Evolutionary conservation across 2,888 invertebrate genomes (phyloP), one percentile per base, ranked within the genome.

Genomic region (Eupithecia subfuscata): DNA sequence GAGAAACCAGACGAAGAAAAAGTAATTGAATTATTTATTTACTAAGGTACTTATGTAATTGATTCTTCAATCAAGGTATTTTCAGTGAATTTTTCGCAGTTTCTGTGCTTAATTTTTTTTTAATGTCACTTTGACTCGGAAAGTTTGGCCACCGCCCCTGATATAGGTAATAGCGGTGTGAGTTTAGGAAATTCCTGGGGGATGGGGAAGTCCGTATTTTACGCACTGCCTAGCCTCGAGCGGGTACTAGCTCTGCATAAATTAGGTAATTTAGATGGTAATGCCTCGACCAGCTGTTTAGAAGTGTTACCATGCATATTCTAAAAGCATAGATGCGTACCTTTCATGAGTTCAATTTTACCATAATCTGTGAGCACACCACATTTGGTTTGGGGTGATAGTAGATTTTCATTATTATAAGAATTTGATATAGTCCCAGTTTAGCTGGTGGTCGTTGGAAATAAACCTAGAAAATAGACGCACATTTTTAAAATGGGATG

Each of bases 261-360:
- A 82, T 82, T 80, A 79, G 80, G 81, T 82, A 82, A 82, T 82
- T 82, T 82, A 80, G 82, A 82, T 82, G 82, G 80, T 82, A 80
- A 82, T 82, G 82, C 80, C 78, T 79, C 78, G 77, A 69, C 79
- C 82, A 82, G 82, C 82, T 82, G 82, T 82, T 82, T 80, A 80
- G 79, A 79, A 80, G 82, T 82, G 82, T 80, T 78, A 77, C 81
- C 77, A 78, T 80, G 79, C 79, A 80, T 80, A 81, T 80, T 78
- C 77, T 77, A 80, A 70, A 74, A 78, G 79, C 79, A 76, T 75
- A 74, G 74, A 75, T 67, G 71, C 76, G 64, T 68, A 72, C 25
- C 73, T 67, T 45, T 64, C 63, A 76, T 56, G 48, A 73, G 37
- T 68, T 30, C 0, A 45, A 60, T 52, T 48, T 75, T 40, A 25